Base-by-base conservation (phyloP, 2,888 invertebrate genomes). In the Brachyptera risi region DNA sequence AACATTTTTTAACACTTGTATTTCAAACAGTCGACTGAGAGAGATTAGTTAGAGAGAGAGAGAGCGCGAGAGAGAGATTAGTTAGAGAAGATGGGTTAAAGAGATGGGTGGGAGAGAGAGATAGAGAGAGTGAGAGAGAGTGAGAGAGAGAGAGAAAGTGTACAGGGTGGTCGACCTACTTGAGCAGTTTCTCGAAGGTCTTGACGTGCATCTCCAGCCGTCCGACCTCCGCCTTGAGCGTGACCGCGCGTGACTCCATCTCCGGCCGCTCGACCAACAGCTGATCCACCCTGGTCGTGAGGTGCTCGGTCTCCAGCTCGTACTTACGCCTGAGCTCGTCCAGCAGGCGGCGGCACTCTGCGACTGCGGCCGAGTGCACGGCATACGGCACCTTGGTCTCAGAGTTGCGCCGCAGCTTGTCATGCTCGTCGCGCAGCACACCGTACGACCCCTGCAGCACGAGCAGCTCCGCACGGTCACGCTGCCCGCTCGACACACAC, bases 281-380 rank as follows among this genome's bases (percentile, higher is more conserved):
- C 58, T 78, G 77, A 59, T 76, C 77, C 7, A 83, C 70, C 51
- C 79, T 80, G 50, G 80, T 78, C 1, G 74, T 74, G 47, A 86
- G 75, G 57, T 83, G 81, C n/a, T 78, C 78, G 47, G 82, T 83
- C 64, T 91, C 91, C 67, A 79, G 79, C 50, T 83, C 82, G 70
- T 90, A 89, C 63, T 89, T 87, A 31, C 78, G 76, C 70, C 88
- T 89, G 1, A 91, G 72, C 68, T 91, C 88, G 72, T 90, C 89
- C 65, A 90, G 80, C 68, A 89, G 78, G 59, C 85, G 78, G 71
- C 87, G 88, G 68, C 89, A 90, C 70, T 90, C 88, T 51, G 86
- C 85, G 1, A 90, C 79, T 1, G 87, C 80, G 1, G 85, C 75
- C 35, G 82, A 83, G 68, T 88, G 87, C 54, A 86, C 77, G 56